Percentiles rank a stretch among this genome's conserved stretches.
phyloP scores from a whole-genome alignment of 2,113 vertebrate genomes.

The Condylura cristata region DNA sequence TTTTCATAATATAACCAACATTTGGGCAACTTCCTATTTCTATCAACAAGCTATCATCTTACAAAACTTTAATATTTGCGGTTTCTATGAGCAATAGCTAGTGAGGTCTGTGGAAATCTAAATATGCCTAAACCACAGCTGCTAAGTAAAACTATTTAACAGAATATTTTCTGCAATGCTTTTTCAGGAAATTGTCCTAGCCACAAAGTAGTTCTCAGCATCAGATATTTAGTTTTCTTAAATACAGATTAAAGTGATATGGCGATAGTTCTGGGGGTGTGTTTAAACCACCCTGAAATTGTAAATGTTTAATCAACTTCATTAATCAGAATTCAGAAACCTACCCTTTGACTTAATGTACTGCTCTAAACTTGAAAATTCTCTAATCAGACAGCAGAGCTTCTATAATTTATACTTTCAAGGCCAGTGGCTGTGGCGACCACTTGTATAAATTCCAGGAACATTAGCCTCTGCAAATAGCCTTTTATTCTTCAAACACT shows the following conservation, averaged over 20 bases:
- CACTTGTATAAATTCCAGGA: slow-evolving; percentile 80
- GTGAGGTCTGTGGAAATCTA: neutral
- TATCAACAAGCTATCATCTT: slow-evolving; percentile 1
- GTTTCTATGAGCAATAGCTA: neutral
- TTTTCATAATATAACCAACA: slow-evolving; percentile 43
- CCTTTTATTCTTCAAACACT: slow-evolving; percentile 81
- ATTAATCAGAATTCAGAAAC: slow-evolving; percentile 45
- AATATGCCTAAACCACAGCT: slow-evolving; percentile 53
- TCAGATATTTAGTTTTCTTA: slow-evolving; percentile 40
- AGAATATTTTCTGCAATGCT: slow-evolving; percentile 57
- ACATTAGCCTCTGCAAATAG: slow-evolving; percentile 76
- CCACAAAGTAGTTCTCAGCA: slow-evolving; percentile 52
- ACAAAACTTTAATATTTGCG: slow-evolving; percentile 25
- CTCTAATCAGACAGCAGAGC: slow-evolving; percentile 77
- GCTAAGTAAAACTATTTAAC: slow-evolving; percentile 60
- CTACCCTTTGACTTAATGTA: slow-evolving; percentile 66
- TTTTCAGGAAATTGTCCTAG: slow-evolving; percentile 54
- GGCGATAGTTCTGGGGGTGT: neutral
- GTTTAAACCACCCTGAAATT: slow-evolving; percentile 36
- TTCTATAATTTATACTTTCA: slow-evolving; percentile 68
- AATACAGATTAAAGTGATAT: slow-evolving; percentile 23
- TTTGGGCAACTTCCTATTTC: slow-evolving; percentile 50
- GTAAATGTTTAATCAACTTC: slow-evolving; percentile 61
- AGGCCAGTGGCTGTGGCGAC: slow-evolving; percentile 67
- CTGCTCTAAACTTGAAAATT: slow-evolving; percentile 74